phyloP scores from a whole-genome alignment of 2,888 invertebrate species.

The Rhamphomyia laevipes region DNA sequence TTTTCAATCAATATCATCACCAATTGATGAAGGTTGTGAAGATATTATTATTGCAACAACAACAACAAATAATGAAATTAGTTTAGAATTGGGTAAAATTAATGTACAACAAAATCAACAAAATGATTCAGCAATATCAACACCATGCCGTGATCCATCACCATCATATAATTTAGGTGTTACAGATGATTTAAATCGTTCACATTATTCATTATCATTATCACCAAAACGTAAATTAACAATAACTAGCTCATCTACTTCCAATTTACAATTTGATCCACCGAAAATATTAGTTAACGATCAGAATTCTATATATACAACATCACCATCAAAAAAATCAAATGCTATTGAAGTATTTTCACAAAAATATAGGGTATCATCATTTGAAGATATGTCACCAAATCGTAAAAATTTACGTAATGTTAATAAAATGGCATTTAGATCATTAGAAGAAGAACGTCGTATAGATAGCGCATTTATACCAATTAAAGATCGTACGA shows the following conservation, averaged over 20 bases:
- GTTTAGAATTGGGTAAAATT: conserved; percentile 32
- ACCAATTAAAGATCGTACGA: conserved; percentile 34
- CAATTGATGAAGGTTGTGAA: conserved; percentile 38
- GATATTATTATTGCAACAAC: conserved; percentile 35
- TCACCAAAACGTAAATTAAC: conserved; percentile 34
- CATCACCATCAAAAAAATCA: conserved; percentile 37
- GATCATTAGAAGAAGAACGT: conserved; percentile 36
- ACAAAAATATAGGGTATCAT: conserved; percentile 37
- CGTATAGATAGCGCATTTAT: conserved; percentile 37
- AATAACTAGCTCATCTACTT: conserved; percentile 20
- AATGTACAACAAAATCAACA: conserved; percentile 14
- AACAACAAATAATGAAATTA: conserved; percentile 26
- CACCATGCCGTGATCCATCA: conserved; percentile 33
- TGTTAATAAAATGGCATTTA: conserved; percentile 34
- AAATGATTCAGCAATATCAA: conserved; percentile 35
- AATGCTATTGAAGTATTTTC: conserved; percentile 38
- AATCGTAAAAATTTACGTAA: conserved; percentile 29
- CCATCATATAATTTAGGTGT: conserved; percentile 15
- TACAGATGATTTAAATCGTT: conserved; percentile 2
- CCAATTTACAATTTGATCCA: conserved; percentile 33
- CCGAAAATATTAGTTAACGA: conserved; percentile 38
- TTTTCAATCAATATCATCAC: conserved; percentile 37
- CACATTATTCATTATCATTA: conserved; percentile 28
- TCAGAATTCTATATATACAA: conserved; percentile 38
- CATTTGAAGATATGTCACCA: conserved; percentile 38